phyloP scores from a whole-genome alignment of 2,797 vertebrate genomes.

The Silurus lanzhouensis region DNA sequence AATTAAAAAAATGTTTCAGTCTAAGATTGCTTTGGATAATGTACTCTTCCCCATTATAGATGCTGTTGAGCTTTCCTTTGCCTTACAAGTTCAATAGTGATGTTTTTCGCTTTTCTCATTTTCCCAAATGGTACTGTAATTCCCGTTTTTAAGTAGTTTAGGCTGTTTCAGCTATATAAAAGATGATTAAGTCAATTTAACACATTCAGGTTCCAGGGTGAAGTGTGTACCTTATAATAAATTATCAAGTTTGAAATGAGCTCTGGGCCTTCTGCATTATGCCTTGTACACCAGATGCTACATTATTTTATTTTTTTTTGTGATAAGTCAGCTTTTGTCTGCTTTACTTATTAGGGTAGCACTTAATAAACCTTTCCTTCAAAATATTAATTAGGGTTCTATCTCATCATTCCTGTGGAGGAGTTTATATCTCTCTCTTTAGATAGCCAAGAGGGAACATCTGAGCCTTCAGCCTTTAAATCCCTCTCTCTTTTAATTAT shows the following conservation, averaged over 20 bases:
- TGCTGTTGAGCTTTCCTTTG: background rate
- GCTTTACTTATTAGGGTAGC: background rate
- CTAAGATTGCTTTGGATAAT: background rate
- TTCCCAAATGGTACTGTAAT: background rate
- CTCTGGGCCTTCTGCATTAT: constrained; percentile 7
- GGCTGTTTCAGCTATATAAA: background rate
- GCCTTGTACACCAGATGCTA: background rate
- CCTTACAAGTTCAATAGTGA: background rate
- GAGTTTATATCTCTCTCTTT: background rate
- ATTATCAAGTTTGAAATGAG: background rate
- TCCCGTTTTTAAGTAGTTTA: background rate
- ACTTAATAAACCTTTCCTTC: constrained; percentile 17
- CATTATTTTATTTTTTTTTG: background rate
- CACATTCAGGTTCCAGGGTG: background rate
- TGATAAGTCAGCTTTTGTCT: constrained; percentile 7
- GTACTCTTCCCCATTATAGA: background rate
- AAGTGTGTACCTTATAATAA: background rate
- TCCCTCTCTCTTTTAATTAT: constrained; percentile 30
- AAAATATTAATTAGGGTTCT: constrained; percentile 15
- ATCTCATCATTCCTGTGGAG: background rate
- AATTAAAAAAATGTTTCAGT: background rate
- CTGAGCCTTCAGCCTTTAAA: background rate
- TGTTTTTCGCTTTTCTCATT: background rate
- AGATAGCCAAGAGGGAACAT: background rate
- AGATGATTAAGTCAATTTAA: background rate